These are phyloP conservation scores for Myxocyprinus asiaticus DNA, from an alignment of 2,113 vertebrate species.

Conservation along the genomic window DNA sequence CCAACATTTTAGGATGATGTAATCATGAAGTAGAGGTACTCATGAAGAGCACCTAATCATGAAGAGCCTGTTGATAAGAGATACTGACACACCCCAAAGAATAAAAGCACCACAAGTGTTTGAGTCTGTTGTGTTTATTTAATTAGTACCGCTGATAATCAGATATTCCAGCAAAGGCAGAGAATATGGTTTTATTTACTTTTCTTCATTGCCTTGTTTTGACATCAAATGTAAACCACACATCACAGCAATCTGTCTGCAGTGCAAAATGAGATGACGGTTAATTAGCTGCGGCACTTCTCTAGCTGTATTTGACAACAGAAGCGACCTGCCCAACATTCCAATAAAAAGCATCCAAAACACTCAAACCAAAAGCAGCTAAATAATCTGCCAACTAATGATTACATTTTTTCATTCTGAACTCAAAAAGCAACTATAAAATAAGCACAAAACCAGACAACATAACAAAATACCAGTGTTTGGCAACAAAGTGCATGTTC, in stretches of 20 bases:
- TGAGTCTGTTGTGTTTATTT: conserved; percentile 50
- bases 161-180: conserved; percentile 41
- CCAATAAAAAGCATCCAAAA: conserved; percentile 17
- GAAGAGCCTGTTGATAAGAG: too few relatives aligned
- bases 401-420: too few relatives aligned
- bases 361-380: neutral
- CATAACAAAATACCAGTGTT: too few relatives aligned
- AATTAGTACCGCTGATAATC: conserved; percentile 25
- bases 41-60: too few relatives aligned
- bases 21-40: too few relatives aligned
- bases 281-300: conserved; percentile 29
- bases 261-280: conserved; percentile 34
- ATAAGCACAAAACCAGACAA: too few relatives aligned
- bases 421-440: too few relatives aligned
- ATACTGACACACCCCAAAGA: neutral
- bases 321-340: conserved; percentile 8
- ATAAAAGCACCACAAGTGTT: neutral
- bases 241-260: conserved; percentile 31
- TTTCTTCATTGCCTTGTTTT: conserved; percentile 3
- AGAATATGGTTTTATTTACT: neutral
- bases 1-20: too few relatives aligned
- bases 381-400: too few relatives aligned
- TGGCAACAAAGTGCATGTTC: too few relatives aligned
- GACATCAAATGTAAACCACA: conserved; percentile 47
- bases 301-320: neutral